Evolutionary conservation across 53 echinoderm and acorn worm species (phyloP), one percentile per base, ranked within the genome.

Genomic region (Arbacia lixula): DNA sequence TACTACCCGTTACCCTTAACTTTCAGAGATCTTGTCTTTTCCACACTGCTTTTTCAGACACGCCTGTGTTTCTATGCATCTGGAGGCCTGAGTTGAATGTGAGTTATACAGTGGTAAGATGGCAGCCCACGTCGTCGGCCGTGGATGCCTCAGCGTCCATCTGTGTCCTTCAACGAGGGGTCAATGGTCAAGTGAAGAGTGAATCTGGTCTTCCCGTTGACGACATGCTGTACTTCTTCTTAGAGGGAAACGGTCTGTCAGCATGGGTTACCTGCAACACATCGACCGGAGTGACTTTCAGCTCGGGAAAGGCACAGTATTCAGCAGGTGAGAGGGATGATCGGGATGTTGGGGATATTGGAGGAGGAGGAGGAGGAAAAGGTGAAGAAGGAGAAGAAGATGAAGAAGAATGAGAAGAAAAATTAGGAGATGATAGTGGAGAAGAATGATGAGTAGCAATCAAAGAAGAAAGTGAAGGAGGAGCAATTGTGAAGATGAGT

Each of bases 81-180:
- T 74, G 74, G 74, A 53, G 74, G 30, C 74, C 74, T 2, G 74
- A 74, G 53, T 21, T 53, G 32, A 6, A 5, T 5, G 6, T 20
- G 46, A 28, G 52, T n/a, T 74, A 74, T 74, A 53, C 53, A 33
- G 20, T 49, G 11, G 31, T 74, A 1, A 30, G 74, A 53, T 74
- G 74, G 74, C 74, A 74, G 53, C 74, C 74, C 19, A 26, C 74
- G 33, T 50, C 14, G 14, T 46, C 46, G 46, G n/a, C n/a, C n/a
- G n/a, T 69, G 43, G 32, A 53, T 10, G 20, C 42, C 19, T 6
- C 74, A 34, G 42, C 53, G 33, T 43, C 74, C 32, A 5, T 51
- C 17, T 74, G 74, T 53, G 54, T 74, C 14, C 74, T 74, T 53
- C 74, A 69, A 16, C 69, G 43, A 69, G 69, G 43, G 43, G 69